Evolutionary conservation across 2,888 invertebrate genomes (phyloP).

Genomic region (Archips xylosteana): DNA sequence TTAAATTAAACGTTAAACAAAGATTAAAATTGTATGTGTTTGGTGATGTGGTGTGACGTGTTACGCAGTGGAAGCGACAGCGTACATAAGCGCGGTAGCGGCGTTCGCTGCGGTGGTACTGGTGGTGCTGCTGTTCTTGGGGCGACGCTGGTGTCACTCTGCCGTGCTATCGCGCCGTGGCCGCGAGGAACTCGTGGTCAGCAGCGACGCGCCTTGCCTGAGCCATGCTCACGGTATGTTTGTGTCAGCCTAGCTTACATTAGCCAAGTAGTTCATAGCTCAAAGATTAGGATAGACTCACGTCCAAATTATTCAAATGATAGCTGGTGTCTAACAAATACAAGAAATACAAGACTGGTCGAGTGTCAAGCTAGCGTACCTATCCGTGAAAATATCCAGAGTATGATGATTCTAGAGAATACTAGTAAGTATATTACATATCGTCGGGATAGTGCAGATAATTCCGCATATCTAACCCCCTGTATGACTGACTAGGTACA

Average conservation of each 20-base stretch:
- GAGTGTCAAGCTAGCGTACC: background rate
- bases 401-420: slow-evolving; percentile 2
- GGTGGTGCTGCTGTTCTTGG: slow-evolving; percentile 94
- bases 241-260: background rate
- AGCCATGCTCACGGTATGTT: slow-evolving; percentile 66
- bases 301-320: background rate
- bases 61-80: slow-evolving; percentile 92
- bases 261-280: slow-evolving; percentile 3
- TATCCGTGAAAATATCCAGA: background rate
- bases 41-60: slow-evolving; percentile 43
- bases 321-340: background rate
- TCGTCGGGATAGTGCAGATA: no score
- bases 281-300: background rate
- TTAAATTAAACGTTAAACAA: background rate
- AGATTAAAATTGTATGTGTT: background rate
- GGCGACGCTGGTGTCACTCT: slow-evolving; percentile 88
- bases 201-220: slow-evolving; percentile 66
- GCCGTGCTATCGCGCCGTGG: slow-evolving; percentile 72
- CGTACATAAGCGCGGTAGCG: slow-evolving; percentile 94
- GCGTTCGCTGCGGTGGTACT: slow-evolving; percentile 93
- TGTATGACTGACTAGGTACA: no score
- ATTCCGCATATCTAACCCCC: no score
- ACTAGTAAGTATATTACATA: no score
- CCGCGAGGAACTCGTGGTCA: slow-evolving; percentile 75
- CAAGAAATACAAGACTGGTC: background rate